A percentile compares a stretch with the other conserved stretches of the same genome.
These are phyloP conservation scores for Poeciliopsis turneri DNA, from an alignment of 2,797 vertebrate species.

Conservation along the genomic window DNA sequence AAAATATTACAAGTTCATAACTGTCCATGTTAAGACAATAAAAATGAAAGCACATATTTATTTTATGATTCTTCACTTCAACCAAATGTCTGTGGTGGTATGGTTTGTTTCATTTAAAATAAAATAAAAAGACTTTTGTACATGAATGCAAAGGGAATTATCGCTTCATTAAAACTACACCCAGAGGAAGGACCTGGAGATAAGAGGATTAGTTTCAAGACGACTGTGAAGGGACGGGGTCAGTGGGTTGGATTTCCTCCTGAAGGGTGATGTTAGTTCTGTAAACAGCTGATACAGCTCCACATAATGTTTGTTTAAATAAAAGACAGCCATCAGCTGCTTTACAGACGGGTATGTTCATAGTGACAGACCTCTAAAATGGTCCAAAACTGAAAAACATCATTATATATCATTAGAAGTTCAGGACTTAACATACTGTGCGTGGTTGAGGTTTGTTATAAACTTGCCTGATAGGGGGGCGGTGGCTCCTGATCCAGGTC, in stretches of 20 bases:
- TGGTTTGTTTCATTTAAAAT: background rate
- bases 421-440: background rate
- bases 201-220: constrained; percentile 70
- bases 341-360: background rate
- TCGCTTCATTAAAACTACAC: constrained; percentile 30
- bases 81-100: background rate
- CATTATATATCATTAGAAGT: background rate
- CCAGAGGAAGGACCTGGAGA: constrained; percentile 40
- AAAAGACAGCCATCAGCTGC: background rate
- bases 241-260: constrained; percentile 27
- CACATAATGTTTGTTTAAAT: background rate
- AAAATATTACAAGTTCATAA: constrained; percentile 5
- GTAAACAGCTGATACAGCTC: constrained; percentile 42
- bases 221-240: constrained; percentile 43
- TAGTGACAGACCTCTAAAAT: background rate
- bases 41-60: background rate
- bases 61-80: background rate
- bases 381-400: constrained; percentile 10
- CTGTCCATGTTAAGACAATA: constrained; percentile 3
- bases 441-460: background rate
- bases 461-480: constrained; percentile 94
- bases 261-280: constrained; percentile 31
- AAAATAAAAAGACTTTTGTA: background rate
- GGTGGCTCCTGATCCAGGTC: constrained; percentile 95
- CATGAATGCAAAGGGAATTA: constrained; percentile 22